A percentile compares a stretch with the other conserved stretches of the same genome.
phyloP scores from a whole-genome alignment of 2,888 invertebrate genomes.

The Tetragonisca angustula region DNA sequence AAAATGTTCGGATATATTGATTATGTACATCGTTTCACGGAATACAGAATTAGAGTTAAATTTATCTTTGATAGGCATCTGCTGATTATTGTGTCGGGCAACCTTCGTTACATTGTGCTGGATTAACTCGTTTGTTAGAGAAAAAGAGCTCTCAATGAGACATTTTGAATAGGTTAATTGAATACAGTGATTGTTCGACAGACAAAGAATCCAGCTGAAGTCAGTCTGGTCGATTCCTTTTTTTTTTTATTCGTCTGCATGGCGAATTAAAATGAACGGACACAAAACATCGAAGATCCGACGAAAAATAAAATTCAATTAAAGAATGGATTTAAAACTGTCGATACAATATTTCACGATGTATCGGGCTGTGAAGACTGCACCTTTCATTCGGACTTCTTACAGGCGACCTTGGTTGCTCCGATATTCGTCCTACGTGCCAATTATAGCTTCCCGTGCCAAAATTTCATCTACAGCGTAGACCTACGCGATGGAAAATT shows the following conservation, averaged over 20 bases:
- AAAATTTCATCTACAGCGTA: slow-evolving; percentile 3
- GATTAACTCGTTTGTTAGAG: background rate
- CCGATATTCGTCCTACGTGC: background rate
- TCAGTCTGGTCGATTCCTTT: background rate
- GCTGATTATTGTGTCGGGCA: background rate
- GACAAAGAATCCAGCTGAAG: background rate
- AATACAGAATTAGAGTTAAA: background rate
- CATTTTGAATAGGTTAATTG: background rate
- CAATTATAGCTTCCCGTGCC: slow-evolving; percentile 21
- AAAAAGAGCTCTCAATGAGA: too few species aligned
- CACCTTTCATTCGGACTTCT: slow-evolving; percentile 1
- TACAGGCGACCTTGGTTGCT: background rate
- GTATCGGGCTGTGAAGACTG: background rate
- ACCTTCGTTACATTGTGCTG: background rate
- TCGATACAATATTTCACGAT: background rate
- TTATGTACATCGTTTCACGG: background rate
- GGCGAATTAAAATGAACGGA: background rate
- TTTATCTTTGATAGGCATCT: background rate
- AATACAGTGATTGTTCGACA: background rate
- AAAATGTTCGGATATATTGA: background rate
- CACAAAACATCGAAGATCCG: background rate
- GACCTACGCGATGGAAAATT: background rate
- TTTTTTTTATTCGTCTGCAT: too few species aligned
- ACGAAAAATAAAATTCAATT: background rate
- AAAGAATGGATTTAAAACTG: background rate